Evolutionary conservation across 2,888 invertebrate species (phyloP).

Genomic region (Drosophila cognata): DNA sequence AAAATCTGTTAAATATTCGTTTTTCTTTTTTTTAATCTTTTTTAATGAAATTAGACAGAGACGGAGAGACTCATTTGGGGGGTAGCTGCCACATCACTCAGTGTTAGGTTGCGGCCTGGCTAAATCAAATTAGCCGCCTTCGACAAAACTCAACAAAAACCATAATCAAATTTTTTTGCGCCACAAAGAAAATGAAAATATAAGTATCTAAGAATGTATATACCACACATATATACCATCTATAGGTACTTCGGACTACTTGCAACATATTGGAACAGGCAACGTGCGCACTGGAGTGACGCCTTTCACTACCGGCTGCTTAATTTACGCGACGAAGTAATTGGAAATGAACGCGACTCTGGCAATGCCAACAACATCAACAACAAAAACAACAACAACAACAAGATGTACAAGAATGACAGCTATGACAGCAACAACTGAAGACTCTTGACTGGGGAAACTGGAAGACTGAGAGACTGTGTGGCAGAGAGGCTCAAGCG

Average conservation of each 20-base stretch:
- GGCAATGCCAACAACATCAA: conserved; percentile 35
- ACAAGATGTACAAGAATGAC: conserved; percentile 41
- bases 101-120: conserved; percentile 62
- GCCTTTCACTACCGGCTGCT: conserved; percentile 56
- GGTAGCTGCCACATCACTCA: conserved; percentile 70
- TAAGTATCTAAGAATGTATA: conserved; percentile 26
- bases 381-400: conserved; percentile 10
- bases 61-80: conserved; percentile 8
- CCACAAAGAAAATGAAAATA: conserved; percentile 70
- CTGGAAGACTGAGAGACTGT: conserved; percentile 13
- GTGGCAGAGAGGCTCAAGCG: conserved; percentile 41
- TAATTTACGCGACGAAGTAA: conserved; percentile 74
- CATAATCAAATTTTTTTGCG: conserved; percentile 73
- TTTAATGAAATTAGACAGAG: conserved; percentile 72
- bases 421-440: conserved; percentile 41
- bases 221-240: conserved; percentile 13
- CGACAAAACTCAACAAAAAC: conserved; percentile 58
- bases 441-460: conserved; percentile 7
- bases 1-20: conserved; percentile 69
- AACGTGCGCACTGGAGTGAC: conserved; percentile 48
- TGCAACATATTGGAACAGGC: conserved; percentile 15
- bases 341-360: conserved; percentile 60
- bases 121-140: conserved; percentile 76
- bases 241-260: conserved; percentile 10
- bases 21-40: conserved; percentile 25